A percentile compares a stretch with the other conserved stretches of the same genome.
Evolutionary conservation across 2,113 vertebrate genomes (phyloP).

Genomic region (Cariama cristata): DNA sequence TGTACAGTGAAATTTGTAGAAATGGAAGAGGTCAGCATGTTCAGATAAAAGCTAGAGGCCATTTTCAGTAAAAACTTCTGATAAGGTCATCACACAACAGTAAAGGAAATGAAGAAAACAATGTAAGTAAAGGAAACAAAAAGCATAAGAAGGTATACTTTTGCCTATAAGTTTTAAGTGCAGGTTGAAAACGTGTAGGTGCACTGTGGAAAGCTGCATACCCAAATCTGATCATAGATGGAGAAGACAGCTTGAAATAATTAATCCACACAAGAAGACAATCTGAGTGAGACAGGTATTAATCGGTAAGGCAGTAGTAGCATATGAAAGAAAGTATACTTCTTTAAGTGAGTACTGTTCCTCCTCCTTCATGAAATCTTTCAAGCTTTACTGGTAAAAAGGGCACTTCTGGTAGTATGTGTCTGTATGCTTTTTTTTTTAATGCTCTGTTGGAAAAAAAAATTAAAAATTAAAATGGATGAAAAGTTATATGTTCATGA

Average conservation of each 20-base stretch:
- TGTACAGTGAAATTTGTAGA: not conserved
- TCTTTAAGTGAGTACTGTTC: not conserved
- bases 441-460: not conserved
- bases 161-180: not conserved
- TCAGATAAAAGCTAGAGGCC: not conserved
- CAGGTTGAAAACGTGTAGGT: not conserved
- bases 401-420: not conserved
- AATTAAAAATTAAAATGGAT: not conserved
- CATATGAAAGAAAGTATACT: not conserved
- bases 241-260: not conserved
- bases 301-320: not conserved
- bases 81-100: not conserved
- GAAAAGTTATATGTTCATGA: not conserved
- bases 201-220: not conserved
- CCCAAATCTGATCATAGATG: not conserved
- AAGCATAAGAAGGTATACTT: not conserved
- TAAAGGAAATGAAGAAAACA: not conserved
- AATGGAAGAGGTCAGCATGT: not conserved
- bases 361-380: not conserved
- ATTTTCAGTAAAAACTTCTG: not conserved
- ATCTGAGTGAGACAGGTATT: not conserved
- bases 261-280: not conserved
- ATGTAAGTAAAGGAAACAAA: not conserved
- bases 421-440: not conserved
- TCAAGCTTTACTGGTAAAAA: not conserved